Evolutionary conservation across 2,888 invertebrate species (phyloP).

Genomic region (Mimumesa dahlbomi): DNA sequence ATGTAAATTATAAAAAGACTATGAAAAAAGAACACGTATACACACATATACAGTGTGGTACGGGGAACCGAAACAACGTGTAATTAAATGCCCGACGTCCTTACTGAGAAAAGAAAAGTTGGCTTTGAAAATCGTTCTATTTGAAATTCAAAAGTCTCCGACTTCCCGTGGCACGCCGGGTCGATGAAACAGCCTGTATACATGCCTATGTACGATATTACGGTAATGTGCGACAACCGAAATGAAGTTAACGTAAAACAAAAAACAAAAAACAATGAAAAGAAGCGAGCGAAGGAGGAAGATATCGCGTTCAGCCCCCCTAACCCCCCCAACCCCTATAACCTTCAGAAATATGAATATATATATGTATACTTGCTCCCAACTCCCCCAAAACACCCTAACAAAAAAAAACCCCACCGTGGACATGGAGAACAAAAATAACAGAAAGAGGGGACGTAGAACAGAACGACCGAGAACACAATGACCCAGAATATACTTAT

Average conservation of each 20-base stretch:
- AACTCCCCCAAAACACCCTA: neutral
- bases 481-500: slow-evolving; percentile 57
- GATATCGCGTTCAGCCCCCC: slow-evolving; percentile 1
- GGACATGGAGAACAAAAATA: slow-evolving; percentile 21
- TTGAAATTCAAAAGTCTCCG: too few species aligned
- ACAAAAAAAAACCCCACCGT: slow-evolving; percentile 3
- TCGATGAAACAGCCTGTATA: too few species aligned
- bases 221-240: slow-evolving; percentile 18
- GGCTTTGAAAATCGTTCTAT: too few species aligned
- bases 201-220: slow-evolving; percentile 15
- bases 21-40: too few species aligned
- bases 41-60: too few species aligned
- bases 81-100: too few species aligned
- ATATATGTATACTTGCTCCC: slow-evolving; percentile 10
- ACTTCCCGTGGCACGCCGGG: too few species aligned
- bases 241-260: slow-evolving; percentile 17
- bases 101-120: too few species aligned
- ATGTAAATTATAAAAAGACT: too few species aligned
- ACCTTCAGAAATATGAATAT: slow-evolving; percentile 28
- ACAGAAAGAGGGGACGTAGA: slow-evolving; percentile 37
- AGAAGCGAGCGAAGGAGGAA: slow-evolving; percentile 33
- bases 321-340: slow-evolving; percentile 5
- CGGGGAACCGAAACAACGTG: too few species aligned
- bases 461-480: slow-evolving; percentile 59
- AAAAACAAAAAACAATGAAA: slow-evolving; percentile 8